Percentiles rank a stretch among this genome's conserved stretches.
Evolutionary conservation across 2,797 vertebrate genomes (phyloP).

Genomic region (Pteronotus mesoamericanus): DNA sequence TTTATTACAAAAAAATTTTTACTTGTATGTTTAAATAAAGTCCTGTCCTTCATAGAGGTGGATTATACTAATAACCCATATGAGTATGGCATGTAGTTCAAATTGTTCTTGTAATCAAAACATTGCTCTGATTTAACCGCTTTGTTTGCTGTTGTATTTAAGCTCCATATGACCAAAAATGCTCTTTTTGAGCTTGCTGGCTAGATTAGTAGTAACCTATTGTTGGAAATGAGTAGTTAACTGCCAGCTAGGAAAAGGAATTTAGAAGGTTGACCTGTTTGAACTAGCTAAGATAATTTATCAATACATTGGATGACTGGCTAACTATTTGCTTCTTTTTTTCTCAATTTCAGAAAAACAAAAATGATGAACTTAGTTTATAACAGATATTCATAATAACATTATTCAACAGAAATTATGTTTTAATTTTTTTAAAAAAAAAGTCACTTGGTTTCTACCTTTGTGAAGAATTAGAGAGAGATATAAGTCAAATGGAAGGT

Average conservation of each 20-base stretch:
- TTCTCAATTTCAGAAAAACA: background rate
- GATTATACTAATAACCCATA: background rate
- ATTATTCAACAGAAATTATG: conserved; percentile 17
- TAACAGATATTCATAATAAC: background rate
- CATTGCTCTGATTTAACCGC: background rate
- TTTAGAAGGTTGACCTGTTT: background rate
- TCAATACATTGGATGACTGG: background rate
- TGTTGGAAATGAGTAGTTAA: background rate
- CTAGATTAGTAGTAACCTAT: background rate
- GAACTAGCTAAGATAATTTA: background rate
- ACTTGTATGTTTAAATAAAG: background rate
- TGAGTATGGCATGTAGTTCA: background rate
- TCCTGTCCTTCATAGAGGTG: background rate
- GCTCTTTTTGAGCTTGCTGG: background rate
- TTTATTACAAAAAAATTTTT: background rate
- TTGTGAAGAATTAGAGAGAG: background rate
- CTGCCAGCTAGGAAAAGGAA: background rate
- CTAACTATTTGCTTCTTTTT: background rate
- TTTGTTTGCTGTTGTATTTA: background rate
- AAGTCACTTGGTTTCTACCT: background rate
- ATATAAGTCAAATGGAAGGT: background rate
- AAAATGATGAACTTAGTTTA: conserved; percentile 14
- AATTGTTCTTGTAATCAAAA: background rate
- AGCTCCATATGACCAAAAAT: background rate
- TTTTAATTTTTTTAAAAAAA: background rate